Conservation (phyloP, 2,113 vertebrate species). For the Perca schrenkii region DNA sequence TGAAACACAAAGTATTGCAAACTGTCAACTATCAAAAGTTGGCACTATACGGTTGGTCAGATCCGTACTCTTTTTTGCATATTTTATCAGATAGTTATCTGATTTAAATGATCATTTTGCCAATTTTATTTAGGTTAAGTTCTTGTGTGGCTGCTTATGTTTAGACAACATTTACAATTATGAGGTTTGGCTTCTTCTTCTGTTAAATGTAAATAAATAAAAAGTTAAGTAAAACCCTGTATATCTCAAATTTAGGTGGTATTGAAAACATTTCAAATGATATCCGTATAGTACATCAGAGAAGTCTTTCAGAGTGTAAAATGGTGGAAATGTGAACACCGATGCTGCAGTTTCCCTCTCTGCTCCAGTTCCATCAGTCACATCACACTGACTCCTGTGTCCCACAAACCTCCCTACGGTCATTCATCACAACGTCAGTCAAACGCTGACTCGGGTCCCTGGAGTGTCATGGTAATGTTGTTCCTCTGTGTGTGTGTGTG, state of each 20-base stretch:
- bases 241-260: neutral
- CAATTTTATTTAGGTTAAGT: neutral
- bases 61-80: too few species aligned
- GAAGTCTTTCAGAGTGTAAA: too few species aligned
- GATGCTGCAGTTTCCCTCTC: conserved; percentile 25
- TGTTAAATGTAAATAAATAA: neutral
- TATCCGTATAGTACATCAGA: too few species aligned
- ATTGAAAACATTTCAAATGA: too few species aligned
- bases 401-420: conserved; percentile 66
- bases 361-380: conserved; percentile 76
- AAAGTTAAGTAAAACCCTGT: neutral
- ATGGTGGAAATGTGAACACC: conserved; percentile 26
- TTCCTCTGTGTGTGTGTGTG: neutral
- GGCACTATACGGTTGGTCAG: too few species aligned
- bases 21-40: too few species aligned
- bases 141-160: neutral
- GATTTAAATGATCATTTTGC: too few species aligned
- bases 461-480: conserved; percentile 52
- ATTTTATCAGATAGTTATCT: too few species aligned
- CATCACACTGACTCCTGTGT: conserved; percentile 53
- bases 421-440: conserved; percentile 78
- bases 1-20: neutral
- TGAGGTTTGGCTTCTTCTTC: neutral
- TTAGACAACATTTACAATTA: neutral
- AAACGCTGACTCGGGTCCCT: conserved; percentile 71